These are phyloP conservation scores for Fragum sueziense DNA, from an alignment of 2,888 invertebrate genomes.

Conservation along the genomic window DNA sequence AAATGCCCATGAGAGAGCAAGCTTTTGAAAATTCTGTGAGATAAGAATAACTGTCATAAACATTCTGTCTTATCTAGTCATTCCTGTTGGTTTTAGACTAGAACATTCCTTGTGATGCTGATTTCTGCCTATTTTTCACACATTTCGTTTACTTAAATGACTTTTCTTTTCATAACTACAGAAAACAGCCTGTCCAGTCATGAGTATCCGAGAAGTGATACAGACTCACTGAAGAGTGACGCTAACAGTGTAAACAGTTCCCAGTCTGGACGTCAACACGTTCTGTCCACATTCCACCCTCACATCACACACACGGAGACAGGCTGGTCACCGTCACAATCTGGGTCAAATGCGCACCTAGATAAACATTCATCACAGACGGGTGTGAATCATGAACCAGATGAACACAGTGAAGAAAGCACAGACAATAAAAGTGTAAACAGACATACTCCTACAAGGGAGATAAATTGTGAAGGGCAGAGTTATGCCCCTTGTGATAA, in stretches of 20 bases:
- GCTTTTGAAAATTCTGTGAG: too few species aligned
- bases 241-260: constrained; percentile 74
- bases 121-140: too few species aligned
- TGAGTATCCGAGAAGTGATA: constrained; percentile 75
- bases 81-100: too few species aligned
- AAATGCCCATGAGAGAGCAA: too few species aligned
- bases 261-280: constrained; percentile 67
- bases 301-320: constrained; percentile 57
- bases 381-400: constrained; percentile 30
- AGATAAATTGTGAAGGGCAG: constrained; percentile 25
- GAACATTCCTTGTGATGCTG: too few species aligned
- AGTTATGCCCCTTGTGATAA: constrained; percentile 41
- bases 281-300: constrained; percentile 76
- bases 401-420: background rate
- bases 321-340: constrained; percentile 38
- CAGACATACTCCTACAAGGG: constrained; percentile 39
- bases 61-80: too few species aligned
- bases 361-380: constrained; percentile 13
- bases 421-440: constrained; percentile 32
- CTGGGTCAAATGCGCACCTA: constrained; percentile 32
- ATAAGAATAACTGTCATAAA: too few species aligned
- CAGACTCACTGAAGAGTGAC: constrained; percentile 76
- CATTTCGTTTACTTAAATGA: too few species aligned
- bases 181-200: constrained; percentile 74
- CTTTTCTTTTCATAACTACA: constrained; percentile 45